Conservation (phyloP, 2,888 invertebrate species). For the Harpalus rubripes region DNA sequence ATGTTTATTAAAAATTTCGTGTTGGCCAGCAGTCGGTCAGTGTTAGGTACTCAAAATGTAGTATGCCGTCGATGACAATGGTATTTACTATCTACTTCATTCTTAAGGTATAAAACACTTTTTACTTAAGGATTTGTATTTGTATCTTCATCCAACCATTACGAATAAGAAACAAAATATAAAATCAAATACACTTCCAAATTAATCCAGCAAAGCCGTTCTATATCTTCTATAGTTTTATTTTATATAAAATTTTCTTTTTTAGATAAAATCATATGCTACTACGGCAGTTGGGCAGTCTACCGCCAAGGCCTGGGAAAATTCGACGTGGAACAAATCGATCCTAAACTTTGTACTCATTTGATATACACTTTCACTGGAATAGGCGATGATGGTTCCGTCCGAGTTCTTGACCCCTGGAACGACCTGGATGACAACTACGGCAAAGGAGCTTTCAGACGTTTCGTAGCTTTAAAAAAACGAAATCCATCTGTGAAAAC, state of each 20-base stretch:
- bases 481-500: constrained; percentile 78
- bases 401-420: constrained; percentile 81
- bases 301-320: constrained; percentile 83
- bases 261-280: constrained; percentile 84
- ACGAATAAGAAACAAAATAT: no score
- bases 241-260: background rate
- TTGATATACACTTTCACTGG: constrained; percentile 87
- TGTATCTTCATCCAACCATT: no score
- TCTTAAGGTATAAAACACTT: no score
- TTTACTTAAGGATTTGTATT: no score
- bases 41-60: no score
- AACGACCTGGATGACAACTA: constrained; percentile 77
- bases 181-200: no score
- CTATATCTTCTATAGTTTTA: no score
- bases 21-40: no score
- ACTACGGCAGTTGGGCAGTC: constrained; percentile 88
- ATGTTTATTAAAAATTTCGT: no score
- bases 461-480: constrained; percentile 28
- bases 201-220: background rate
- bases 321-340: constrained; percentile 83
- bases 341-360: constrained; percentile 86
- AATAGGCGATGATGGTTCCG: constrained; percentile 78
- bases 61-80: no score
- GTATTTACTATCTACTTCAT: no score
- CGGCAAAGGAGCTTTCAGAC: constrained; percentile 58